Evolutionary conservation across 2,113 vertebrate genomes (phyloP).

Genomic region (Plestiodon gilberti): DNA sequence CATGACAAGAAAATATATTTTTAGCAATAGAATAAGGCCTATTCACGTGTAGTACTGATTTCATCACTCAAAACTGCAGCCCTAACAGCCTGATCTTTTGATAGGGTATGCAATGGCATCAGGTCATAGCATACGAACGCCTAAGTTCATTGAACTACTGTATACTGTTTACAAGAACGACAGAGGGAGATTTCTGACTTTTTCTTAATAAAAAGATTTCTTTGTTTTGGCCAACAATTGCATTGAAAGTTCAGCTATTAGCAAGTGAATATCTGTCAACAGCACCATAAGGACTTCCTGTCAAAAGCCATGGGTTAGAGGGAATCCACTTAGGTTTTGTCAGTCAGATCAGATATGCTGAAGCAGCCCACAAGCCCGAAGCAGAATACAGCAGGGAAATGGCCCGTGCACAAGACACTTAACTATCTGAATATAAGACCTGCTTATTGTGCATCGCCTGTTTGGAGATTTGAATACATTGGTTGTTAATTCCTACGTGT

Average conservation of each 20-base stretch:
- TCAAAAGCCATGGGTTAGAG: neutral
- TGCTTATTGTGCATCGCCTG: neutral
- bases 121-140: neutral
- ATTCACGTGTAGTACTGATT: too few relatives aligned
- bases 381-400: neutral
- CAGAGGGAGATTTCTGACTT: neutral
- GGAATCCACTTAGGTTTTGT: neutral
- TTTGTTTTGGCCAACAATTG: neutral
- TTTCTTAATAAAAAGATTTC: neutral
- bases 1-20: too few relatives aligned
- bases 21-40: too few relatives aligned
- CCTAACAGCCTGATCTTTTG: too few relatives aligned
- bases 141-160: neutral
- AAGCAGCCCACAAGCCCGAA: neutral
- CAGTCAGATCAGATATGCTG: neutral
- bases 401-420: neutral
- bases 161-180: neutral
- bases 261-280: slow-evolving; percentile 9
- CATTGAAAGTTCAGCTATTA: neutral
- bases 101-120: neutral
- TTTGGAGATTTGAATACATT: neutral
- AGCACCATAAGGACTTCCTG: neutral
- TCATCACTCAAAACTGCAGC: too few relatives aligned
- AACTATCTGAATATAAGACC: neutral
- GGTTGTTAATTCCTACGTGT: neutral